Evolutionary conservation across 1,140 invertebrate genomes (phyloP).

Genomic region (Scaptomyza graminum): DNA sequence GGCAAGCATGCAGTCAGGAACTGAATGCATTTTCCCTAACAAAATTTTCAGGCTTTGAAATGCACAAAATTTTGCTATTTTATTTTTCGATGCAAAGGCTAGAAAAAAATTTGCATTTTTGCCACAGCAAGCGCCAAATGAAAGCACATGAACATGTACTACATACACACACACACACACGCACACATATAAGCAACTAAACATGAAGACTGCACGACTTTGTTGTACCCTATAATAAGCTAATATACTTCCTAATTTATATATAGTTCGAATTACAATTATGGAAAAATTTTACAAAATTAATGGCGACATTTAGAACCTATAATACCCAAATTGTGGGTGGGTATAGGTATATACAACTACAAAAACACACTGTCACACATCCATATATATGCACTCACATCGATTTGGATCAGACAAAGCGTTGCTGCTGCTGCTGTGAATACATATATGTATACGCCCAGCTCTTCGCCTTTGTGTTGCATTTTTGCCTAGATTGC

Average conservation of each 20-base stretch:
- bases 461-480: conserved; percentile 78
- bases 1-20: conserved; percentile 37
- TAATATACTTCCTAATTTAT: too few species aligned
- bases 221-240: background rate
- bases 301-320: background rate
- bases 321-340: background rate
- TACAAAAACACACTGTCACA: conserved; percentile 26
- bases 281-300: too few species aligned
- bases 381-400: conserved; percentile 10
- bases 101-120: conserved; percentile 80
- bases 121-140: conserved; percentile 55
- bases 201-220: background rate
- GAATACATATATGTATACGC: conserved; percentile 54
- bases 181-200: background rate
- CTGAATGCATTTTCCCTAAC: conserved; percentile 76
- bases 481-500: conserved; percentile 83
- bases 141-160: conserved; percentile 56
- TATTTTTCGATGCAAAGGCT: conserved; percentile 52
- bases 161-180: conserved; percentile 39
- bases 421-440: conserved; percentile 27
- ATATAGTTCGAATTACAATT: too few species aligned
- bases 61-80: conserved; percentile 67
- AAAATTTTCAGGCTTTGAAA: conserved; percentile 79
- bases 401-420: conserved; percentile 38
- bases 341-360: conserved; percentile 10